phyloP scores from a whole-genome alignment of 1,140 invertebrate species.

The Rhagoletis zephyria region DNA sequence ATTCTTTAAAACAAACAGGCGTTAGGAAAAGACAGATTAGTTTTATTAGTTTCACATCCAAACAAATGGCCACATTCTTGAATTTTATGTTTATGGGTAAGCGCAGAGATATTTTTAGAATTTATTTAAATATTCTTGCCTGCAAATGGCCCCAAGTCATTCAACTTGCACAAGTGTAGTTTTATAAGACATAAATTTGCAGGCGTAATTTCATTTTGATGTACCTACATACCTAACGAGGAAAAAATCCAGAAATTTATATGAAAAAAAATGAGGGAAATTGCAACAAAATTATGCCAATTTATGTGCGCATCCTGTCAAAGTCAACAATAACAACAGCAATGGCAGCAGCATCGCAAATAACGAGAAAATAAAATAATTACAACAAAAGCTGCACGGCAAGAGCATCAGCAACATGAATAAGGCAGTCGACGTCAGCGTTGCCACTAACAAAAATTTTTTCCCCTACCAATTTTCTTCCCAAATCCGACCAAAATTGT shows the following conservation, averaged over 20 bases:
- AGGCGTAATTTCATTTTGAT: constrained; percentile 34
- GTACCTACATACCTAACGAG: neutral
- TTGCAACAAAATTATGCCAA: constrained; percentile 50
- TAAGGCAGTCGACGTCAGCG: neutral
- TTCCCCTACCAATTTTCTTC: too few relatives aligned
- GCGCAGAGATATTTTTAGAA: too few relatives aligned
- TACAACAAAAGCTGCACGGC: neutral
- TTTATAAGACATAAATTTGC: constrained; percentile 22
- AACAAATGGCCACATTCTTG: too few relatives aligned
- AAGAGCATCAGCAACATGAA: neutral
- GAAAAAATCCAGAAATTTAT: neutral
- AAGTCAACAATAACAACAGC: constrained; percentile 28
- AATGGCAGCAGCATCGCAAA: neutral
- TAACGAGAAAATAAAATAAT: constrained; percentile 14
- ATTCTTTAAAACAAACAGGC: too few relatives aligned
- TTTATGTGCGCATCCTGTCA: constrained; percentile 51
- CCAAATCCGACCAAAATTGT: too few relatives aligned
- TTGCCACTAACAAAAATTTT: too few relatives aligned
- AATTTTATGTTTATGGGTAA: too few relatives aligned
- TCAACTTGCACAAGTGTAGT: constrained; percentile 30
- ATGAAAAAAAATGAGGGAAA: constrained; percentile 16
- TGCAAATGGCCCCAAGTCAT: constrained; percentile 10
- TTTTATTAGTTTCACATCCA: too few relatives aligned
- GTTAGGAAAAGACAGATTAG: too few relatives aligned
- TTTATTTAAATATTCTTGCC: neutral